Conservation (phyloP, 2,797 vertebrate genomes). For the Acomys russatus region DNA sequence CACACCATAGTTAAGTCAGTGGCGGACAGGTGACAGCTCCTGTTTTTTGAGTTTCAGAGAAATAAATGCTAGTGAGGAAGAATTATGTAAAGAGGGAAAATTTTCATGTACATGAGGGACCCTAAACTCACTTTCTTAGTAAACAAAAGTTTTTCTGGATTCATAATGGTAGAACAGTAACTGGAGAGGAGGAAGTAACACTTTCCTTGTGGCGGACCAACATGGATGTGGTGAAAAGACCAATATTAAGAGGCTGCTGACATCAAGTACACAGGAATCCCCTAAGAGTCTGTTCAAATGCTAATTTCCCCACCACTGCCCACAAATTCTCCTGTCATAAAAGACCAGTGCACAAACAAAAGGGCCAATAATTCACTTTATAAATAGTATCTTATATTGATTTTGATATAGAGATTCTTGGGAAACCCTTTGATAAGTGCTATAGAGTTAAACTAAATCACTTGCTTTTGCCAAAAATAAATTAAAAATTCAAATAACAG, state of each 20-base stretch:
- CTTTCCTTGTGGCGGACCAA: neutral
- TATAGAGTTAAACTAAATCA: conserved; percentile 5
- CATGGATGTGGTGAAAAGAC: neutral
- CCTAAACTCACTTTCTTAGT: neutral
- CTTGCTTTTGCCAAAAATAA: neutral
- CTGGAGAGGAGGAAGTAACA: neutral
- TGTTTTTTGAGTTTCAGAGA: neutral
- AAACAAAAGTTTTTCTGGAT: conserved; percentile 36
- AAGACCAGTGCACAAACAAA: neutral
- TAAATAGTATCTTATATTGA: neutral
- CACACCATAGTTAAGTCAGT: neutral
- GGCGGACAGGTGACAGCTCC: neutral
- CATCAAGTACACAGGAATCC: neutral
- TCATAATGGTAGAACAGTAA: neutral
- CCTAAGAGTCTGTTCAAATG: neutral
- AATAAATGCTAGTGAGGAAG: neutral
- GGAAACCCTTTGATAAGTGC: neutral
- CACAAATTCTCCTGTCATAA: neutral
- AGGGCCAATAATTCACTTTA: neutral
- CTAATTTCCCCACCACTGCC: neutral
- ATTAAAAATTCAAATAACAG: neutral
- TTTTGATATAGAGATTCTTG: neutral
- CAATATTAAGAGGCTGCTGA: neutral
- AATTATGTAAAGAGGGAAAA: neutral
- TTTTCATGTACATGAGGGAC: neutral